Base-by-base conservation (phyloP, 2,888 invertebrate genomes). In the Poecilobothrus nobilitatus region DNA sequence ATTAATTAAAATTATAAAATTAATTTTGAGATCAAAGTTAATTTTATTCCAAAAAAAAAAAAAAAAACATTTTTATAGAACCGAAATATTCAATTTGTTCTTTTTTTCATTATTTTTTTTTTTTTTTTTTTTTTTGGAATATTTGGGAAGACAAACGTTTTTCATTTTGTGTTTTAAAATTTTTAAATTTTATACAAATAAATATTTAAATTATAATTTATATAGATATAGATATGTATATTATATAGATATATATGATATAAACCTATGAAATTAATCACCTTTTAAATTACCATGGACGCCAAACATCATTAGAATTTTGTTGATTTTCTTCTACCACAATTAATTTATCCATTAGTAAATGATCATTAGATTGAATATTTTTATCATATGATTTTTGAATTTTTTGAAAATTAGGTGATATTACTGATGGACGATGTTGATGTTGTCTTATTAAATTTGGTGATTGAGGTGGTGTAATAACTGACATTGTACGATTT, bases 271-370 rank as follows among this genome's bases (percentile, higher is more conserved):
- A 37, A 34, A 34, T n/a, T n/a, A n/a, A n/a, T 4, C 27, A 27
- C 27, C 27, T 37, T 37, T 12, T 10, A 53, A 53, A 4, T 72
- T 71, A 75, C 74, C 75, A 75, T 1, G 75, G 75, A 33, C 75
- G 73, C 75, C 75, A 75, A 66, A 75, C 73, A 67, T 72, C 73
- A 22, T 70, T 70, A 22, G 62, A 27, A 27, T 66, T 65, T 68
- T 71, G 67, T 1, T 67, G 62, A 22, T 70, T 68, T 3, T 66
- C 44, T n/a, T 62, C 3, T n/a, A 41, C 41, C 41, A 63, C 18
- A 6, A 61, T n/a, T 20, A 66, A 34, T 53, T 63, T 68, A 37
- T 65, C 61, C 65, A n/a, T 20, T n/a, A n/a, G 37, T 4, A 10
- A 20, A n/a, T 15, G 65, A 53, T 34, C 67, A 15, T 8, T 34